A percentile compares a stretch with the other conserved stretches of the same genome.
Conservation (phyloP, 2,113 vertebrate species). For the Petaurus breviceps region DNA sequence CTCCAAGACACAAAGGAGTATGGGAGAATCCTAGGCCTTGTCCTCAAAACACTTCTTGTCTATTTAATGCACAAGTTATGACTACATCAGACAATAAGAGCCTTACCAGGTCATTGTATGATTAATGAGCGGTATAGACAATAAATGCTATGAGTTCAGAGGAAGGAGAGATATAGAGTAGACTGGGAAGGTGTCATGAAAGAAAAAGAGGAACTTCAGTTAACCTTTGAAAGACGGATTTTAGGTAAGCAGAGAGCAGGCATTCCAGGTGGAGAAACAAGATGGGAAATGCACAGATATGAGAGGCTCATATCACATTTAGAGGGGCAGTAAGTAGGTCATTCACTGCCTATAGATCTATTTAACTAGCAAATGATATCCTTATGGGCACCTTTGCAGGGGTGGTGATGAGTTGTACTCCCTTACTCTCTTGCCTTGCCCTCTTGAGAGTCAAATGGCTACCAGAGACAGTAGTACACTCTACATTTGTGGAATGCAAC, state of each 20-base stretch:
- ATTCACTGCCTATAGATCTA: background rate
- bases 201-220: background rate
- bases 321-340: background rate
- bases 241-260: background rate
- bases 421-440: background rate
- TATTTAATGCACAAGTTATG: background rate
- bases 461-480: background rate
- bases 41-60: background rate
- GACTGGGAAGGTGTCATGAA: background rate
- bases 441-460: background rate
- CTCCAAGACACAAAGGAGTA: background rate
- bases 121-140: too few species aligned
- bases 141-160: background rate
- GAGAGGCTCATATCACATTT: too few species aligned
- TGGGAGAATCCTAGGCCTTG: background rate
- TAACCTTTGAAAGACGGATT: background rate
- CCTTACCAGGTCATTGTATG: background rate
- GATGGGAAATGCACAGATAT: background rate
- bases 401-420: background rate
- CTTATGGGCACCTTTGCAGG: background rate
- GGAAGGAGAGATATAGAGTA: background rate
- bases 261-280: background rate
- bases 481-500: background rate
- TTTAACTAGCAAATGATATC: background rate
- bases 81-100: background rate